Percentiles rank a stretch among this genome's conserved stretches.
These are phyloP conservation scores for Stegophylla sp. DNA, from an alignment of 2,888 invertebrate genomes.

Conservation along the genomic window DNA sequence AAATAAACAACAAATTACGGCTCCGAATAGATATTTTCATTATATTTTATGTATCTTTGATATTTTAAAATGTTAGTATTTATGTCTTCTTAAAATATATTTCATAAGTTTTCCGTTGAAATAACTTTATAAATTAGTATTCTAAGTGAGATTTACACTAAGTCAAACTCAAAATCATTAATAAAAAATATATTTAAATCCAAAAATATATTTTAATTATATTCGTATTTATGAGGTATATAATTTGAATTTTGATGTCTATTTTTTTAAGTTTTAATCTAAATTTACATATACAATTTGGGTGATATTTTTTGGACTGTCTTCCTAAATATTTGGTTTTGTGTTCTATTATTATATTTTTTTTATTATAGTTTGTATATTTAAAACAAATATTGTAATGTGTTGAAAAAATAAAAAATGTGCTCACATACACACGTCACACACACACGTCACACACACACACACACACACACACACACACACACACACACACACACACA, in stretches of 20 bases:
- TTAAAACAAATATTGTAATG: slow-evolving; percentile 15
- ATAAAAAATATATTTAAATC: too few relatives aligned
- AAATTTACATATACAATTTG: slow-evolving; percentile 28
- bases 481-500: not conserved
- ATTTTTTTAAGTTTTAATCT: slow-evolving; percentile 26
- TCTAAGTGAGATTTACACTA: too few relatives aligned
- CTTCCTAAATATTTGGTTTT: slow-evolving; percentile 35
- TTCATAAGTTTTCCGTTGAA: too few relatives aligned
- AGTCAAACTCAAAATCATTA: too few relatives aligned
- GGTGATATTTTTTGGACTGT: slow-evolving; percentile 47
- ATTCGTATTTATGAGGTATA: not conserved
- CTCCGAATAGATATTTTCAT: too few relatives aligned
- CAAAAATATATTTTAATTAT: slow-evolving; percentile 19
- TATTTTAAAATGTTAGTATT: too few relatives aligned
- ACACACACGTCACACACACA: not conserved
- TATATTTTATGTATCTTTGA: too few relatives aligned
- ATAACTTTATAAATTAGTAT: too few relatives aligned
- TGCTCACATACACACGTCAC: not conserved
- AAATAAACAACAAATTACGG: too few relatives aligned
- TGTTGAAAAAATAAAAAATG: not conserved
- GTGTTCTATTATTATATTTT: slow-evolving; percentile 33
- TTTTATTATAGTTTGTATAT: slow-evolving; percentile 26
- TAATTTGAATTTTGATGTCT: not conserved
- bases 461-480: not conserved
- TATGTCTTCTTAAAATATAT: too few relatives aligned